Base-by-base conservation (phyloP, 2,797 vertebrate species). In the Tenualosa thibaudeaui region DNA sequence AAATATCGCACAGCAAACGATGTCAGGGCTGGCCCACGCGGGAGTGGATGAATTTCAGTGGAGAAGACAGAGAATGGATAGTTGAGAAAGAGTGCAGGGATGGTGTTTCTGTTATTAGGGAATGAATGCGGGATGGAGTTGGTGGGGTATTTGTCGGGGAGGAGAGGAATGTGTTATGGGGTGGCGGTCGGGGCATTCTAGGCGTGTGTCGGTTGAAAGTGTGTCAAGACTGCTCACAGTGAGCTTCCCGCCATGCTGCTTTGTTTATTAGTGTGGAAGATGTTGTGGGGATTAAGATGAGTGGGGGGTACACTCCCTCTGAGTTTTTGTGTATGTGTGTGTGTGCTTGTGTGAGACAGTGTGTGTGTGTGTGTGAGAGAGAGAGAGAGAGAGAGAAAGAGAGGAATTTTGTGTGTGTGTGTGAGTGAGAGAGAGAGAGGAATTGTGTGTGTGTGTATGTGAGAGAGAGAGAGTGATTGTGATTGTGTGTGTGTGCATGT, bases 231-330 rank as follows among this genome's bases (percentile, higher is more conserved):
- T 78, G 65, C 19, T 83, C 24, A n/a, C 75, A 75, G 62, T 81
- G 51, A 71, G 53, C 65, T 81, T 84, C 82, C 82, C 71, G 46
- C 50, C 92, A 90, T 85, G 92, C 91, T 93, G 90, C 88, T 92
- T 85, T 90, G 90, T 92, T 93, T 93, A 94, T 92, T 92, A 91
- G 88, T 86, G 60, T 65, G 51, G 85, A 78, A 89, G 84, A 83
- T 86, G 87, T 84, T 87, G 50, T 78, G 87, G 81, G 89, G 90
- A 90, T 93, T 89, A 90, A 17, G 71, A 8, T 43, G 71, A 46
- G 40, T 46, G 71, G 71, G 71, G 71, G 71, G 71, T 78, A 78
- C 40, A 78, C 71, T 2, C 71, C 65, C 15, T 37, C 40, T 78
- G 71, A 17, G 37, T 22, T 78, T 43, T 46, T 78, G 17, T 78